Base-by-base conservation (phyloP, 1,140 invertebrate genomes). In the Brachionus sp. region DNA sequence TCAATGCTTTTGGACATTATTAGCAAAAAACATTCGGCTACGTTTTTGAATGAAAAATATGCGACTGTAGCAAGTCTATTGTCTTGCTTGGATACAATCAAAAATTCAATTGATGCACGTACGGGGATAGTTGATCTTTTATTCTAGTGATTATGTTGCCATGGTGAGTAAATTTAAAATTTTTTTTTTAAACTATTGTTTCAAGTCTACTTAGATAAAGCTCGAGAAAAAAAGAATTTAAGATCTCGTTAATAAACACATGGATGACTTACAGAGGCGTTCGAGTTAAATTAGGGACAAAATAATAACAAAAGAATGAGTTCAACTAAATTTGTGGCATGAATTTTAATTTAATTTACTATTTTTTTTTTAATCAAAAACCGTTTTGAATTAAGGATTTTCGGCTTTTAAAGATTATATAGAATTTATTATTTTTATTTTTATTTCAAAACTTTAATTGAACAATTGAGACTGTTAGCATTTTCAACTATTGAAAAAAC, bases 151-250 rank as follows among this genome's bases (percentile, higher is more conserved):
- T 37, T 37, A 70, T n/a, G 66, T 70, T 70, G 13, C 35, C 66
- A 70, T 70, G n/a, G 66, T 39, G 35, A 70, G 3, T 33, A 35
- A 37, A 66, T 66, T 66, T 66, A 35, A 23, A 64, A 66, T 33
- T 66, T 66, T 66, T 33, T 66, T 46, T 57, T 4, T 0, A 70
- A 19, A 37, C 16, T 37, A 70, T 37, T 70, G 33, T 70, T 44
- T 70, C 35, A 70, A 70, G 66, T 70, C 35, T 66, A 66, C 25
- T 66, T 66, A 70, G 66, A 70, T 70, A 70, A 66, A 25, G 33
- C 50, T 57, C 50, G 50, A 57, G 16, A 57, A 57, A 57, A 2
- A 29, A 29, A 29, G 19, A 57, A 19, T 7, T 23, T 57, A 57
- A 66, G 64, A 66, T 25, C 64, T 66, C 64, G 33, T 66, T 33